Base-by-base conservation (phyloP, 1,140 invertebrate genomes). In the Pseudomyrmex cubaensis region DNA sequence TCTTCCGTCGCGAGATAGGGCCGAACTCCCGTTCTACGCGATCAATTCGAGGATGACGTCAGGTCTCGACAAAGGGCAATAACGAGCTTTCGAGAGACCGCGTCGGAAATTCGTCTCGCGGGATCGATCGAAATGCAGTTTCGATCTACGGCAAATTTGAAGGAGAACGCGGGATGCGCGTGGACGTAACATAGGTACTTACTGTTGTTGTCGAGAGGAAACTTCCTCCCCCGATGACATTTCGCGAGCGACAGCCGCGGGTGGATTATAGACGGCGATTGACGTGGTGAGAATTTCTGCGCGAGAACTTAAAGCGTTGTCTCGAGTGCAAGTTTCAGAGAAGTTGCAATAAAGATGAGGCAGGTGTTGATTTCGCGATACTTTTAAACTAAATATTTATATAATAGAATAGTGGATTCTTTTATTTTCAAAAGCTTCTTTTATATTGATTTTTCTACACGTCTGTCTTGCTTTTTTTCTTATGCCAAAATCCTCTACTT, bases 131-230 rank as follows among this genome's bases (percentile, higher is more conserved):
- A 82, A 82, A 52, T 62, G 59, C 70, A 63, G 70, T 75, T 82
- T 75, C 70, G 78, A 73, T 63, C 70, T 72, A 66, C 76, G 66
- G 62, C 67, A 59, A 74, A 75, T 75, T 74, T 61, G 61, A 73
- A 52, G 57, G 13, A 73, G 69, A 75, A 63, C 70, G 64, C 54
- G 64, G 69, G 78, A 82, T 82, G 78, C 77, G 17, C 46, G 70
- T 56, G 77, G 15, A 61, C 35, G 35, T 35, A 35, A 35, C 35
- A 35, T 7, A 7, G 44, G 44, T 80, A 48, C 44, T 35, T 35
- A 35, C 35, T 35, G 35, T 35, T 35, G 44, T 54, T 48, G 69
- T 12, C 48, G 69, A 13, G 35, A 25, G 66, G 17, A 66, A 64
- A 80, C 54, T 72, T 50, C 35, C 35, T 59, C 20, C 20, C 12